Base-by-base conservation (phyloP, 2,113 vertebrate genomes). In the Lontra canadensis region DNA sequence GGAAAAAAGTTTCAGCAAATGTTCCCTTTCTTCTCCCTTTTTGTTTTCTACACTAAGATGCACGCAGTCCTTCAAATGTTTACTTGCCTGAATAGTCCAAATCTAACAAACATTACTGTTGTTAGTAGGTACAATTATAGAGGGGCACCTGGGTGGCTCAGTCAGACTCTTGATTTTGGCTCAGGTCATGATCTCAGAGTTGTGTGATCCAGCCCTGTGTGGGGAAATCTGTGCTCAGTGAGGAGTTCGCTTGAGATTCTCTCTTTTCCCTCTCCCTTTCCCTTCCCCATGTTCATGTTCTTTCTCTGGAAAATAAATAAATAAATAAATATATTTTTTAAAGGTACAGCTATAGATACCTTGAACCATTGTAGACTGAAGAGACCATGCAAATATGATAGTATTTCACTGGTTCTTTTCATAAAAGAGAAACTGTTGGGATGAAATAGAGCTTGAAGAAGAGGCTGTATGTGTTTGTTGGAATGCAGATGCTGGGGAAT, bases 351-450 rank as follows among this genome's bases (percentile, higher is more conserved):
- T 63, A 49, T 57, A 63, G 8, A 14, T 71, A 82, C 6, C 21
- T 52, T 25, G 17, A 67, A 61, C 57, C 25, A 79, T 15, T 52
- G 42, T 84, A 15, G 4, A 18, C 5, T 36, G 13, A 84, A 87
- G 1, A 87, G 0, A 71, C 14, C 42, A 3, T 44, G 86, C 12
- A 92, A 52, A 42, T 57, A 71, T 18, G 1, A 10, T 26, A 47
- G 36, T n/a, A 85, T 71, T 85, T 88, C 82, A 49, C 15, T 88
- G 63, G 1, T 55, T 61, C 31, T 82, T 94, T 84, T 67, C n/a
- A 34, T 59, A 71, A 82, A 55, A 86, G 11, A 93, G 63, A 96
- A 94, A 81, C 8, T 57, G 34, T 85, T 26, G 26, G 26, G 5
- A 17, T 88, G 8, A 94, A 87, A 17, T 87, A 49, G 34, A 69